Base-by-base conservation (phyloP, 2,113 vertebrate genomes). In the Sylvietta virens region DNA sequence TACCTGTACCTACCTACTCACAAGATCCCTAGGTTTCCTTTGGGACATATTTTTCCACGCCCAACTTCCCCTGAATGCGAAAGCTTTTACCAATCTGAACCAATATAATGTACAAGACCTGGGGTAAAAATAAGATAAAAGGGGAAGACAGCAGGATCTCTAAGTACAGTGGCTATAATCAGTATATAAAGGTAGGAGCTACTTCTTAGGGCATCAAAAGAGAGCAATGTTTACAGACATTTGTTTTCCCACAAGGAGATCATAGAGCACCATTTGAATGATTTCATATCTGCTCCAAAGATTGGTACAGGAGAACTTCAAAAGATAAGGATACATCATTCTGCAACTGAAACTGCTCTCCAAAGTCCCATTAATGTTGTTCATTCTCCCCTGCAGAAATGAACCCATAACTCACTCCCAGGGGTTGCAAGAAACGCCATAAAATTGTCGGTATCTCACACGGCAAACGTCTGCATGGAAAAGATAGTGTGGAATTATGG, bases 401-500 rank as follows among this genome's bases (percentile, higher is more conserved):
- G 91, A 94, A 70, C 47, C 87, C 73, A 60, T 95, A 96, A 97
- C 72, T 97, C 88, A 92, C 89, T 96, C 82, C 40, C 65, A 70
- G 62, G 45, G 45, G 72, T 56, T 90, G 85, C 86, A 90, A 78
- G 53, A 61, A 95, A 80, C 15, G 54, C 19, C 14, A 79, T 91
- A 90, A 92, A 95, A 96, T 82, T 78, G 86, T 67, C 10, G 1
- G 22, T 81, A 94, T 64, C 81, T 95, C 62, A 28, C 94, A 85
- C 77, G 74, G 88, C 57, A 96, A 97, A 95, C 20, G 88, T 82
- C 96, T 97, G 91, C 56, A 69, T 92, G 87, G 66, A 62, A 79
- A 85, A 97, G 93, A 97, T 96, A 98, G 95, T 61, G 76, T 96
- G 96, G 91, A 98, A 97, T 97, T 97, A 97, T 90, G 81, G 94